Evolutionary conservation across 2,797 vertebrate genomes (phyloP), one percentile per base, ranked within the genome.

Genomic region (Muscicapa comitata): DNA sequence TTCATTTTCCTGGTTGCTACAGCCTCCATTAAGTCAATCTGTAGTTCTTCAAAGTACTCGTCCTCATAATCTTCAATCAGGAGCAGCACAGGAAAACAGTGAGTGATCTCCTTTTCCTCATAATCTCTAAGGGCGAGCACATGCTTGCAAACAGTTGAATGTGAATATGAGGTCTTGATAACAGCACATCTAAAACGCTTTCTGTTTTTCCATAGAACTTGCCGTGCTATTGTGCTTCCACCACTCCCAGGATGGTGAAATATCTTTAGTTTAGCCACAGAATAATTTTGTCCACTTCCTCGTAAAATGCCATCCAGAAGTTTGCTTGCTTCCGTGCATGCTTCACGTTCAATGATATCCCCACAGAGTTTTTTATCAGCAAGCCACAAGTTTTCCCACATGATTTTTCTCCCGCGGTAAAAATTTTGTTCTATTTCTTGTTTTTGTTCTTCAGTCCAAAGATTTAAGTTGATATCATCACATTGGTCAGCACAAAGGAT

Each of bases 221-320:
- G 98, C n/a, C 98, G 97, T 68, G 98, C 98, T 47, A 99, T 98
- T 53, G 98, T 99, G 93, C 98, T 99, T 63, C 98, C 98, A 51
- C 98, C 98, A 20, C 98, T 99, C 45, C 98, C 98, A 42, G 98
- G 98, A 63, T 99, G 98, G 95, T 99, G 98, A 95, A 97, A 98
- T 96, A 99, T 98, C 86, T 98, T 98, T 37, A 99, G 95, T 71
- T 88, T 96, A 31, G 90, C 95, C 26, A 98, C 97, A 2, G 97
- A 93, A 63, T 84, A 68, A 38, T 96, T 97, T 38, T 96, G 91
- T 23, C n/a, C 6, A 7, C 70, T 96, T 15, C 40, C 62, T 70
- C 35, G 95, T 38, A 98, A 86, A 33, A 96, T 63, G 3, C 97
- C 73, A 3, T 85, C 61, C n/a, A 99, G 40, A 90, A 98, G 94